phyloP scores from a whole-genome alignment of 2,113 vertebrate species.

The Chloropsis cyanopogon region DNA sequence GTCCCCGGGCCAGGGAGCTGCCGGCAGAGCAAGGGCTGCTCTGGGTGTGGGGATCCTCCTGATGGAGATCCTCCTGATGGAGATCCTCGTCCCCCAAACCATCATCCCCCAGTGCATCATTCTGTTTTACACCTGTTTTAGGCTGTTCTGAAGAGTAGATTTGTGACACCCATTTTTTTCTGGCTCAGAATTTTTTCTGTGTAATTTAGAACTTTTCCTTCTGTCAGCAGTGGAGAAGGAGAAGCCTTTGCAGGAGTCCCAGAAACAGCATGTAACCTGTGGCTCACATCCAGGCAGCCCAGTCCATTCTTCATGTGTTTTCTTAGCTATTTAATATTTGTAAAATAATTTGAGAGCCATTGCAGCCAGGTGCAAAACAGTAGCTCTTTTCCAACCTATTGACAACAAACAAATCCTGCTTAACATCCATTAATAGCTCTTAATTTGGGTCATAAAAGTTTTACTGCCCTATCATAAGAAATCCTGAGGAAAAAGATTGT shows the following conservation, averaged over 20 bases:
- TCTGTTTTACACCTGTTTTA: neutral
- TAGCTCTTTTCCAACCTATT: neutral
- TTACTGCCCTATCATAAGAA: neutral
- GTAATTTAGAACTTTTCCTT: neutral
- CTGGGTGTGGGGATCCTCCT: neutral
- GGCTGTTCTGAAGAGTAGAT: neutral
- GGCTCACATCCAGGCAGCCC: neutral
- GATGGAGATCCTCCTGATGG: neutral
- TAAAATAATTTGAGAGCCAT: neutral
- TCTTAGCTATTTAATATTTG: neutral
- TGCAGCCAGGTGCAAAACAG: neutral
- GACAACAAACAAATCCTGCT: neutral
- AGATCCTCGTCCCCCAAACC: neutral
- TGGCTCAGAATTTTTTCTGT: neutral
- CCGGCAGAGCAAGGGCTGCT: neutral
- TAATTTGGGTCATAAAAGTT: neutral
- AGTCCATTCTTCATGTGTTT: neutral
- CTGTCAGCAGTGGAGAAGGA: neutral
- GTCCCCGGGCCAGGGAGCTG: neutral
- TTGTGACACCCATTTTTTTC: neutral
- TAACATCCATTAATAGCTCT: neutral
- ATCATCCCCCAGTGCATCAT: fast-evolving
- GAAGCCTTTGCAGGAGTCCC: neutral
- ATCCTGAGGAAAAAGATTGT: neutral
- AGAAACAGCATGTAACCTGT: fast-evolving